Conservation (phyloP, 2,888 invertebrate genomes). For the Micoletzkya japonica region DNA sequence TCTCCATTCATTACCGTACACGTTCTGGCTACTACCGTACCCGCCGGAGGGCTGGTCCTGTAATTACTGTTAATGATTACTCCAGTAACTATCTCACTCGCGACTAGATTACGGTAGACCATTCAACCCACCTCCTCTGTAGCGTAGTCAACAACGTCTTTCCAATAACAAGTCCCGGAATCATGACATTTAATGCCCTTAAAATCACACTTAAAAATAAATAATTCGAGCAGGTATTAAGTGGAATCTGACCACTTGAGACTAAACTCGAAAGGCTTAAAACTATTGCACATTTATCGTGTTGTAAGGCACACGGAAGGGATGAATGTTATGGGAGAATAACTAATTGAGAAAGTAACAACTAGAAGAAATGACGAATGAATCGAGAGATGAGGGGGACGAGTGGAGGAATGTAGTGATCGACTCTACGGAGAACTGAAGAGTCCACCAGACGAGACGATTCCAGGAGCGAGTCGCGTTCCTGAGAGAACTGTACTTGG, state of each 20-base stretch:
- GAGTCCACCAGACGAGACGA: slow-evolving; percentile 66
- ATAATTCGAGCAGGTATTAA: neutral
- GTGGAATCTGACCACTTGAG: neutral
- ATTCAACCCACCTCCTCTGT: slow-evolving; percentile 6
- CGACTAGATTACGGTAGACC: neutral
- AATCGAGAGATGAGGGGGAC: slow-evolving; percentile 77
- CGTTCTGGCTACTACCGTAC: neutral
- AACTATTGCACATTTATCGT: neutral
- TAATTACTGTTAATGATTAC: neutral
- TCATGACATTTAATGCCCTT: slow-evolving; percentile 10
- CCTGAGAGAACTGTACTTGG: slow-evolving; percentile 65
- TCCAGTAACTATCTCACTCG: neutral
- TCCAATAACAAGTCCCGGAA: slow-evolving; percentile 28
- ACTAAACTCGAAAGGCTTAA: neutral
- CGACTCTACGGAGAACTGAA: slow-evolving; percentile 71
- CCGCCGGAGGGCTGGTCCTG: neutral
- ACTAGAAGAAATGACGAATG: slow-evolving; percentile 77
- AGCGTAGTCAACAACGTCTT: slow-evolving; percentile 19
- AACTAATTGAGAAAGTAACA: neutral
- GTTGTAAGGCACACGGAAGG: no score
- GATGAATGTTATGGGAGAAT: neutral
- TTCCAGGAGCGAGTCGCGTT: slow-evolving; percentile 77
- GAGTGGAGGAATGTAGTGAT: slow-evolving; percentile 79
- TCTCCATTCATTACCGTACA: slow-evolving; percentile 16
- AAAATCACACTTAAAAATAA: neutral